A percentile compares a stretch with the other conserved stretches of the same genome.
Conservation (phyloP, 1,140 invertebrate genomes). For the Palaemon carinicauda region DNA sequence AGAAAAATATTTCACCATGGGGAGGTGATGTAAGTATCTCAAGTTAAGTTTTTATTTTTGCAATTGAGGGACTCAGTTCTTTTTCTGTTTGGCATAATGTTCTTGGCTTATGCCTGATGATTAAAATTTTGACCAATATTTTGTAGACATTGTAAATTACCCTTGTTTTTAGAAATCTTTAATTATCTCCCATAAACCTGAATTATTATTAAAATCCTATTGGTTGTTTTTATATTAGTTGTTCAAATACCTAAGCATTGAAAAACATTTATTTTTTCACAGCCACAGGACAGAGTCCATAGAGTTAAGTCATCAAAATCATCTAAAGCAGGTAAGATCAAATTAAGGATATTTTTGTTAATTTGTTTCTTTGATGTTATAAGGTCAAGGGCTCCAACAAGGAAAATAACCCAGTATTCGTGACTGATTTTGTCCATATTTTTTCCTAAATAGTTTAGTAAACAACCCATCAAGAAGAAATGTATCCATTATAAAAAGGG, state of each 20-base stretch:
- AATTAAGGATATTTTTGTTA: neutral
- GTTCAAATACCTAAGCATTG: neutral
- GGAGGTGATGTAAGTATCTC: constrained; percentile 75
- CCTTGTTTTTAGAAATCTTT: no score
- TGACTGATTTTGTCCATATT: no score
- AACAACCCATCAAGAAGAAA: no score
- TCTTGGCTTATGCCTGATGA: neutral
- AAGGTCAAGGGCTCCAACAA: no score
- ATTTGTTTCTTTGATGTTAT: neutral
- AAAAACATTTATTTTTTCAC: neutral
- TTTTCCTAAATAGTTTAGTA: no score
- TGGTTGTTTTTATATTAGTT: neutral
- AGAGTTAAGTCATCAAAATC: neutral
- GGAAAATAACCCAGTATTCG: no score
- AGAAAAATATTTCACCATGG: constrained; percentile 82
- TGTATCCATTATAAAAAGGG: no score
- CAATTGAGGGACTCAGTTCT: neutral
- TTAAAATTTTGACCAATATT: no score
- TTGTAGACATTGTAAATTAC: no score
- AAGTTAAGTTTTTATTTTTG: neutral
- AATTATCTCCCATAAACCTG: no score
- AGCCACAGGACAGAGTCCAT: constrained; percentile 1
- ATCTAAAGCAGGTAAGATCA: constrained; percentile 3
- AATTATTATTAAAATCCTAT: neutral
- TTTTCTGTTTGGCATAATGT: neutral